Base-by-base conservation (phyloP, 2,888 invertebrate species). In the Lordiphosa fenestrarum region DNA sequence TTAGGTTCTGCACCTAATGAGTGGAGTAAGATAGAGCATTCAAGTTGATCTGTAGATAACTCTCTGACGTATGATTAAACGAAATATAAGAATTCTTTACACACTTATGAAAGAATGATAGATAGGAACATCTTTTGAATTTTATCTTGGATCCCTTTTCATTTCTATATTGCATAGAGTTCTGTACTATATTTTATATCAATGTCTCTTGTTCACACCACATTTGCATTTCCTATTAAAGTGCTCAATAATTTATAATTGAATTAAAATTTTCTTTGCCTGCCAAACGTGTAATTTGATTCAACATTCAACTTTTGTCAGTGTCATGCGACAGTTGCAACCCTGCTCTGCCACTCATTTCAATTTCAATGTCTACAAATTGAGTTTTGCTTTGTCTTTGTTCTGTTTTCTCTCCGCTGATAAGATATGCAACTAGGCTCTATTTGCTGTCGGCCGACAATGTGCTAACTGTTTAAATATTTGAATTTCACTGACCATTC, bases 381-480 rank as follows among this genome's bases (percentile, higher is more conserved):
- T 54, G 55, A 64, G 33, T 64, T 54, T 64, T 41, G 55, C 49
- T 50, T 62, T 54, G 42, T 53, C 35, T 35, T 21, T 62, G 51
- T 62, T 62, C 54, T 55, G 48, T 41, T 39, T 46, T 39, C 30
- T 39, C 21, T 12, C 51, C 21, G 13, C 40, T 36, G 64, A 62
- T 62, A 63, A 62, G 62, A 54, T 63, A 52, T 53, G 42, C 40
- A 53, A 46, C 19, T 33, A 15, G 9, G 9, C 21, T 15, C 38
- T 49, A 13, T 42, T 25, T 23, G 12, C 53, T 39, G 25, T 53
- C 37, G 53, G 23, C 15, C 21, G 10, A 21, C 48, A 44, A 63
- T 64, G 65, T 55, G 63, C 50, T 64, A 67, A 71, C 59, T 65
- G 71, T 59, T 55, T 53, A 56, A 73, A 73, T 71, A 73, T 73